Evolutionary conservation across 64 coral and sea anemone species (phyloP), one percentile per base, ranked within the genome.

Genomic region (Porites lutea): DNA sequence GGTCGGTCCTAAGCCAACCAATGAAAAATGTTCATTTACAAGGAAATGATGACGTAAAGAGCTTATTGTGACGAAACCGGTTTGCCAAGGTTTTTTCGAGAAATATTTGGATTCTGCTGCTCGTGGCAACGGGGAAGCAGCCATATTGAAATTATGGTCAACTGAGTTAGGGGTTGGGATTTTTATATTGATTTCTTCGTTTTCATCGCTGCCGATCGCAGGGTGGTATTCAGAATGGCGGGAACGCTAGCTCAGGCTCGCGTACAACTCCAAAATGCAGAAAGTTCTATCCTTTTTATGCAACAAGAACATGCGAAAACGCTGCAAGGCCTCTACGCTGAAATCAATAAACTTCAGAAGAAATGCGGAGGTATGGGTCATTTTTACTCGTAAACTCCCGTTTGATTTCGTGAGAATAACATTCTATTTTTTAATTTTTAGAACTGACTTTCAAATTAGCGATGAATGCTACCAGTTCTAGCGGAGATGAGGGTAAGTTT

Each of bases 231-330:
- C 9, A 89, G 0, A 50, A 99, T 99, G 97, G 48, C 97, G 48
- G 90, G 75, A 20, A 93, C 90, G 10, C 64, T 95, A 55, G 82
- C 90, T 27, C 83, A 96, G 16, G 82, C 89, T 65, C 88, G 90
- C 61, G 75, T 96, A 74, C 97, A 99, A 69, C 94, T 99, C 78
- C 94, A 96, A 86, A 99, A 99, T 85, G 97, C 94, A 13, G 94
- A 99, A 89, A 99, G 97, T 88, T 99, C 97, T 12, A 79, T 99
- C 65, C 88, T 99, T 13, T 99, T 99, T 79, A 91, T 99, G 97
- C 97, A 99, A 86, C 91, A 99, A 93, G 91, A 99, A 76, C 97
- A 99, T 52, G 97, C 97, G 16, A 90, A 96, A 93, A 99, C 97
- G 48, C 61, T 99, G 10, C 90, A 95, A 86, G 97, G 97, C 2